Percentiles rank a stretch among this genome's conserved stretches.
These are phyloP conservation scores for Psittacula derbiana DNA, from an alignment of 2,797 vertebrate genomes.

Conservation along the genomic window DNA sequence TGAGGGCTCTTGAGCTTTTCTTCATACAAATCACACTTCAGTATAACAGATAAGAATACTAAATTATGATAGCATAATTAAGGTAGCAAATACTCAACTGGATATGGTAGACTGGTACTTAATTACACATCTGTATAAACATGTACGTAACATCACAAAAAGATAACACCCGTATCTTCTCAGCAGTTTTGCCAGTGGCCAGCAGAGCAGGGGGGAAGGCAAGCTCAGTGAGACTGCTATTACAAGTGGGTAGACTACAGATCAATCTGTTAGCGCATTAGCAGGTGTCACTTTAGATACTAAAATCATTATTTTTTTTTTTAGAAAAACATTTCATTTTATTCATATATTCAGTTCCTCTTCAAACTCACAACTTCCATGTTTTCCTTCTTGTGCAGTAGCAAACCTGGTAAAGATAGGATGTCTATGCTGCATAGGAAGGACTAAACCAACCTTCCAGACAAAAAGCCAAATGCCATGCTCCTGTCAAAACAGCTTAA, in stretches of 20 bases:
- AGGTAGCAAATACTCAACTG: background rate
- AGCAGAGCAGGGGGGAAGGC: background rate
- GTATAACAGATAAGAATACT: background rate
- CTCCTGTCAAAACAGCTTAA: background rate
- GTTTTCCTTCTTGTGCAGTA: background rate
- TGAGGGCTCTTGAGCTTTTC: background rate
- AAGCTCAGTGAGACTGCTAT: background rate
- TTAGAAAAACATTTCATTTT: background rate
- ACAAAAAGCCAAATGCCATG: background rate
- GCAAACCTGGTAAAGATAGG: background rate
- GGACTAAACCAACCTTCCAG: background rate
- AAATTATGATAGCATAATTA: background rate
- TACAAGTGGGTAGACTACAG: background rate
- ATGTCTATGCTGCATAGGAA: background rate
- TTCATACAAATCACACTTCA: background rate
- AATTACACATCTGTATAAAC: background rate
- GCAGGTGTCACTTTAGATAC: background rate
- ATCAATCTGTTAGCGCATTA: background rate
- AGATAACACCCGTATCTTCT: background rate
- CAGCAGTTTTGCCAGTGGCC: background rate
- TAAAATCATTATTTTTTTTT: background rate
- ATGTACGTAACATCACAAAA: accelerated
- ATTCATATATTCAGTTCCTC: background rate
- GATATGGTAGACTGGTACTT: background rate
- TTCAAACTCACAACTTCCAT: background rate